These are phyloP conservation scores for Platycercus adscitus DNA, from an alignment of 2,113 vertebrate species.

Conservation along the genomic window DNA sequence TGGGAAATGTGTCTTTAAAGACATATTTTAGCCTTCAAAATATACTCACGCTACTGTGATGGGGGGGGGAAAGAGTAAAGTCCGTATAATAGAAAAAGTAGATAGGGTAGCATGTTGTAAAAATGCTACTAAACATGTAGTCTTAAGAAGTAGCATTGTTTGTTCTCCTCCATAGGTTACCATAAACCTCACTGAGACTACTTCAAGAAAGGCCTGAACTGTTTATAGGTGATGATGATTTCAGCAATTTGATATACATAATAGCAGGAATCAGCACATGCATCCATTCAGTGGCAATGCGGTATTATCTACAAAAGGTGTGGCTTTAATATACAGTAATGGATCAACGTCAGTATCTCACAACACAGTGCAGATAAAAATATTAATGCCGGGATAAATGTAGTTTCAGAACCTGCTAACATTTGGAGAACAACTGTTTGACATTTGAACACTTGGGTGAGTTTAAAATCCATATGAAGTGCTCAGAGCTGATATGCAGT, in stretches of 20 bases:
- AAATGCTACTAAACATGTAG: not conserved
- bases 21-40: not conserved
- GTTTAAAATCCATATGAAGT: not conserved
- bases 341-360: not conserved
- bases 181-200: not conserved
- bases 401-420: not conserved
- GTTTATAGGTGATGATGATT: not conserved
- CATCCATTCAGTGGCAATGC: not conserved
- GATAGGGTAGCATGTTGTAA: not conserved
- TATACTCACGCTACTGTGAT: not conserved
- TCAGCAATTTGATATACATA: not conserved
- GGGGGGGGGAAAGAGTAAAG: not conserved
- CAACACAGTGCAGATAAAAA: not conserved
- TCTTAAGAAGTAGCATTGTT: not conserved
- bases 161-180: not conserved
- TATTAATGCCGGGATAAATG: not conserved
- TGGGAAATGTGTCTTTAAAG: not conserved
- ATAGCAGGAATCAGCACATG: not conserved
- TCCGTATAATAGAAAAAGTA: not conserved
- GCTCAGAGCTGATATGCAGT: not conserved
- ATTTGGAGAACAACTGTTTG: conserved; percentile 6
- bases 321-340: not conserved
- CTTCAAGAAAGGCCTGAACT: not conserved
- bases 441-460: not conserved
- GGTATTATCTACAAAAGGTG: not conserved